Percentiles rank a stretch among this genome's conserved stretches.
Evolutionary conservation across 1,140 invertebrate genomes (phyloP).

Genomic region (Akabosia matsudoensis): DNA sequence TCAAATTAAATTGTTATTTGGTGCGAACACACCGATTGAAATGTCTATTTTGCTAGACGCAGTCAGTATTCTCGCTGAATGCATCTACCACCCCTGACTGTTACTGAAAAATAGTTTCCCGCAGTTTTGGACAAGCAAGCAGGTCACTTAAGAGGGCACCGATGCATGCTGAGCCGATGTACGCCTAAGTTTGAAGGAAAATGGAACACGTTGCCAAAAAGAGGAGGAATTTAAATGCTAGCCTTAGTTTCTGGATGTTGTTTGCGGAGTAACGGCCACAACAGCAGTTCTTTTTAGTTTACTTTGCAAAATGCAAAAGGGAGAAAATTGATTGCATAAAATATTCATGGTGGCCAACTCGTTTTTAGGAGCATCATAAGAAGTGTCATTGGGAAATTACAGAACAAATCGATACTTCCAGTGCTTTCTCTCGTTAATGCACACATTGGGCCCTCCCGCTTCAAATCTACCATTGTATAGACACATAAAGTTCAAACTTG

Average conservation of each 20-base stretch:
- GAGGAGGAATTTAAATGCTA: too few species aligned
- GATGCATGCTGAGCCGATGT: too few species aligned
- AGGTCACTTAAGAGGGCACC: too few species aligned
- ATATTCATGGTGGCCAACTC: not conserved
- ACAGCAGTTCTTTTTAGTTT: too few species aligned
- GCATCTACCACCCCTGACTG: too few species aligned
- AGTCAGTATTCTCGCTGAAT: too few species aligned
- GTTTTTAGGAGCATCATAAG: not conserved
- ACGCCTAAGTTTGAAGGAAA: too few species aligned
- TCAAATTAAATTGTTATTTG: slow-evolving; percentile 3
- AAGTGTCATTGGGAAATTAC: slow-evolving; percentile 7
- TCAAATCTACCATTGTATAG: not conserved
- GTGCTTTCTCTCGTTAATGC: not conserved
- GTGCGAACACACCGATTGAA: not conserved
- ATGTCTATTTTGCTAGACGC: not conserved
- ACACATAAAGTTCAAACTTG: too few species aligned
- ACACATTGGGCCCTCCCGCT: not conserved
- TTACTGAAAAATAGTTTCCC: too few species aligned
- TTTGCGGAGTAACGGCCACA: too few species aligned
- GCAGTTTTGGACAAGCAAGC: too few species aligned
- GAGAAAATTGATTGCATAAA: slow-evolving; percentile 11
- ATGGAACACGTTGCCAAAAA: slow-evolving; percentile 4
- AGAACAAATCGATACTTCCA: not conserved
- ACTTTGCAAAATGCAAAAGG: slow-evolving; percentile 16
- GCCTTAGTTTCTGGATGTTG: not conserved